Base-by-base conservation (phyloP, 1,140 invertebrate species). In the Oreohelix idahoensis region DNA sequence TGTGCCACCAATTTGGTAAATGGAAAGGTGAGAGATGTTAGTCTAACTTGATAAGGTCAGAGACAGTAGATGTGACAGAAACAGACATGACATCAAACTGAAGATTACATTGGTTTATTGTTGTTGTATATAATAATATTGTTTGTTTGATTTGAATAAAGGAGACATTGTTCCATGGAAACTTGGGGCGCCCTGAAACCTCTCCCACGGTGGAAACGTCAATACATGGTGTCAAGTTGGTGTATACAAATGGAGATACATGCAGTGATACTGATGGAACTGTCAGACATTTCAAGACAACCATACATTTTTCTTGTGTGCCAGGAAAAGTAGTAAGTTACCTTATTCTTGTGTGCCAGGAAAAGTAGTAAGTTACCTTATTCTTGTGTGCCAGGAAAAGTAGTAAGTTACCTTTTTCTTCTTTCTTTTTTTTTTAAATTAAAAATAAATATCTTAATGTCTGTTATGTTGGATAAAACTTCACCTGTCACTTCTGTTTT, bases 221-320 rank as follows among this genome's bases (percentile, higher is more conserved):
- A 10, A 81, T 49, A 20, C 42, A 49, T 71, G 77, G 86, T n/a
- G 58, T 92, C 23, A 83, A 84, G 45, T 74, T 92, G 15, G 84
- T 79, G 15, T 92, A 92, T 71, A 87, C 84, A 17, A 84, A 87
- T 73, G 89, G 89, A 29, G 82, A 83, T 13, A 69, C 84, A 15
- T 92, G 91, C 81, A 76, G 76, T 13, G 85, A 87, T 38, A 77
- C 76, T 32, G 86, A 84, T 79, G 85, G 87, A 35, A 32, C 38
- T 53, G 83, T 81, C 23, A 82, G 81, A n/a, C 88, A 86, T 71
- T 88, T 87, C 80, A 87, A 84, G 10, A 91, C 90, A 26, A 86
- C 84, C 38, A 90, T 92, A 66, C 87, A 92, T 66, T 92, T 92
- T 51, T 66, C 88, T 13, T 92, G 92, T 82, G 86, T 81, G 13